phyloP scores from a whole-genome alignment of 2,888 invertebrate genomes.

The Deilephila porcellus region DNA sequence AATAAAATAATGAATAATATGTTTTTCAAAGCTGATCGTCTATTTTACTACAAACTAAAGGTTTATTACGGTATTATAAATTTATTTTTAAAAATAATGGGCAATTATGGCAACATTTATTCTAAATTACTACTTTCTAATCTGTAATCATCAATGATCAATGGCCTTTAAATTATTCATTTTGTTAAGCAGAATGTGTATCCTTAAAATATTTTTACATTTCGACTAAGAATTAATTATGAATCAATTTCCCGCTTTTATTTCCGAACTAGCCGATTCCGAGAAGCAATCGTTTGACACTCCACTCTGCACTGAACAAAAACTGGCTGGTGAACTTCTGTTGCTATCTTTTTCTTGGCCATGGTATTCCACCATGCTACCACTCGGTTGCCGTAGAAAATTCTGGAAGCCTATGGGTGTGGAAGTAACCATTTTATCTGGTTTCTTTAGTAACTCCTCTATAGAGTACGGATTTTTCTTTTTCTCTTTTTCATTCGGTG shows the following conservation, averaged over 20 bases:
- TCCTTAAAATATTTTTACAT: conserved; percentile 19
- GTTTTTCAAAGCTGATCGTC: conserved; percentile 27
- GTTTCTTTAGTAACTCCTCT: conserved; percentile 93
- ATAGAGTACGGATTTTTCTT: conserved; percentile 95
- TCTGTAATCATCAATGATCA: conserved; percentile 24
- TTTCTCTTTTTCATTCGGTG: conserved; percentile 73
- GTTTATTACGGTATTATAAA: background rate
- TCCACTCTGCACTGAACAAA: conserved; percentile 73
- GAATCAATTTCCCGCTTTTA: conserved; percentile 70
- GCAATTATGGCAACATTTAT: conserved; percentile 33
- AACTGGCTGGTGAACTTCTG: conserved; percentile 78
- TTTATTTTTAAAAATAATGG: conserved; percentile 31
- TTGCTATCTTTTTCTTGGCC: conserved; percentile 67
- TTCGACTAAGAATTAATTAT: conserved; percentile 24
- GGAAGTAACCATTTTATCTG: conserved; percentile 85
- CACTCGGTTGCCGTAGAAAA: conserved; percentile 85
- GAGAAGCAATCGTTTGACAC: conserved; percentile 74
- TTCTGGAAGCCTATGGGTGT: conserved; percentile 71
- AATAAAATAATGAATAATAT: conserved; percentile 35
- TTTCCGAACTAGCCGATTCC: conserved; percentile 70
- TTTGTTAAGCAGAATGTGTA: conserved; percentile 1
- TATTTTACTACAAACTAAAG: conserved; percentile 20
- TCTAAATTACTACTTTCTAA: conserved; percentile 20
- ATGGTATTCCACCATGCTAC: conserved; percentile 82
- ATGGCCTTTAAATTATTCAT: conserved; percentile 16